These are phyloP conservation scores for Brachionus asplanchnoidis DNA, from an alignment of 1,140 invertebrate species.

Conservation along the genomic window DNA sequence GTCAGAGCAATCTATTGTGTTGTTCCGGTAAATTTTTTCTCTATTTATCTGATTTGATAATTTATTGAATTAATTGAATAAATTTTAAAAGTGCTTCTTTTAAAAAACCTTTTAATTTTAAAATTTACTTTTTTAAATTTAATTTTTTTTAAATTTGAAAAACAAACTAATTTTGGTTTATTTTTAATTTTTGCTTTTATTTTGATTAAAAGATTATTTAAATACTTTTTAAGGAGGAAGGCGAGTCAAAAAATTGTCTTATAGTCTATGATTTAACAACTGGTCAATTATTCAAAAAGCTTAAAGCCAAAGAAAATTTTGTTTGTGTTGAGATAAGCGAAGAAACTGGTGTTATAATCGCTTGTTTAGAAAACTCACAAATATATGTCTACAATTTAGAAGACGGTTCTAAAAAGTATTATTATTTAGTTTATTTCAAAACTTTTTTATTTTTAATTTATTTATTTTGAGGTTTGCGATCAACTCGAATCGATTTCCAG, in stretches of 20 bases:
- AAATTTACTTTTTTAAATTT: too few species aligned
- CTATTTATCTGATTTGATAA: too few species aligned
- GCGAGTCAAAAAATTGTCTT: slow-evolving; percentile 76
- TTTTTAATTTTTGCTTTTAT: not conserved
- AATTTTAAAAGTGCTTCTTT: too few species aligned
- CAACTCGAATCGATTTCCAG: slow-evolving; percentile 21
- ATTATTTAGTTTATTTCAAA: not conserved
- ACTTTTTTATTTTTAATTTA: not conserved
- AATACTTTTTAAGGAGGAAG: slow-evolving; percentile 59
- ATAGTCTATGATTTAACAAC: slow-evolving; percentile 84
- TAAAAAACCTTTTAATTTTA: too few species aligned
- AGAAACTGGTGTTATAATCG: slow-evolving; percentile 71
- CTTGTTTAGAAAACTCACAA: slow-evolving; percentile 71
- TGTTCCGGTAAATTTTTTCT: too few species aligned
- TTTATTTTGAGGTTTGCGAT: not conserved
- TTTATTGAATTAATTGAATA: too few species aligned
- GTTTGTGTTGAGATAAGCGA: slow-evolving; percentile 75
- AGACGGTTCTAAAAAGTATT: slow-evolving; percentile 63
- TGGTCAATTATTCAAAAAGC: slow-evolving; percentile 82
- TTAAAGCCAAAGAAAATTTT: slow-evolving; percentile 75
- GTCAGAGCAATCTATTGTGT: too few species aligned
- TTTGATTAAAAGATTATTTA: not conserved
- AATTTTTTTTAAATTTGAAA: too few species aligned
- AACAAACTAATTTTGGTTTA: too few species aligned
- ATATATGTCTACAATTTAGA: slow-evolving; percentile 79